Evolutionary conservation across 2,888 invertebrate species (phyloP).

Genomic region (Rhagonycha lutea): DNA sequence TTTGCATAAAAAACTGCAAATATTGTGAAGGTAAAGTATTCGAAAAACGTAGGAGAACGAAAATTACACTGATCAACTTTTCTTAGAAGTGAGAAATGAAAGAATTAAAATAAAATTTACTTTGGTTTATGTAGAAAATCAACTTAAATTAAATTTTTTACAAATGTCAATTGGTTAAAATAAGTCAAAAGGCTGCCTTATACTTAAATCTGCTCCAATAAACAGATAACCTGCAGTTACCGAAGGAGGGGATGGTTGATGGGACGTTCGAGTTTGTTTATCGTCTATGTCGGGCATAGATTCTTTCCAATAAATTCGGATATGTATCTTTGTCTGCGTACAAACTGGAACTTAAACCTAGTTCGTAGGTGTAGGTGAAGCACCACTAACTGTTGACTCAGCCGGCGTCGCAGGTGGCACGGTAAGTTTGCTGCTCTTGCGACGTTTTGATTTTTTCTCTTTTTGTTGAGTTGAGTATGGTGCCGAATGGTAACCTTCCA

Average conservation of each 20-base stretch:
- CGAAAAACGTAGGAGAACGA: too few species aligned
- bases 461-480: constrained; percentile 33
- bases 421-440: constrained; percentile 38
- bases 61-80: too few species aligned
- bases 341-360: constrained; percentile 61
- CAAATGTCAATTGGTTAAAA: too few species aligned
- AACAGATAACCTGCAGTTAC: constrained; percentile 61
- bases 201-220: constrained; percentile 62
- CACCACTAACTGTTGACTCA: constrained; percentile 20
- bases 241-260: constrained; percentile 55
- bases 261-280: constrained; percentile 46
- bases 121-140: too few species aligned
- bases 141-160: too few species aligned
- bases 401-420: constrained; percentile 25
- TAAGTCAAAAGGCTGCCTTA: too few species aligned
- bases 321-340: constrained; percentile 70
- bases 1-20: too few species aligned
- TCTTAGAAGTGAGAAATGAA: too few species aligned
- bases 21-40: too few species aligned
- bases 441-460: constrained; percentile 47
- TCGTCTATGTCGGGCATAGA: constrained; percentile 51
- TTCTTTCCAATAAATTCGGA: constrained; percentile 71
- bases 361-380: constrained; percentile 61
- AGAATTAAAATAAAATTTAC: too few species aligned
- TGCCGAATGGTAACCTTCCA: too few species aligned